phyloP scores from a whole-genome alignment of 35 echinoderm and acorn worm species.

The Stichopus chloronotus region DNA sequence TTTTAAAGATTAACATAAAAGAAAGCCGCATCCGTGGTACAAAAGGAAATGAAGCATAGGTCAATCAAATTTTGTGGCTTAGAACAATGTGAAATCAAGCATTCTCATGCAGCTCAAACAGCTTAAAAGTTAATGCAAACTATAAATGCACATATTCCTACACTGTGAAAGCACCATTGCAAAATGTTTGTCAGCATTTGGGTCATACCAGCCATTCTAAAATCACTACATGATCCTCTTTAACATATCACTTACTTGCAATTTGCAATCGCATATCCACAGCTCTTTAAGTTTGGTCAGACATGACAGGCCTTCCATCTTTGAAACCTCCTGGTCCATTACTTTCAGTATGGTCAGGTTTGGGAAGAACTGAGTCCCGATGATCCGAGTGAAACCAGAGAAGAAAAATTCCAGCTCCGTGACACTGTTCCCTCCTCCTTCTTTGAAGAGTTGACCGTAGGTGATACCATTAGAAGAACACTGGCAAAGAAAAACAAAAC shows the following conservation, averaged over 20 bases:
- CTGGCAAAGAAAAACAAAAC: slow-evolving; percentile 58
- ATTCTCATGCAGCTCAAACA: too few relatives aligned
- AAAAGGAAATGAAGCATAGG: too few relatives aligned
- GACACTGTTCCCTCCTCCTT: slow-evolving; percentile 63
- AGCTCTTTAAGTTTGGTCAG: slow-evolving; percentile 78
- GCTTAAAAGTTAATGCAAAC: too few relatives aligned
- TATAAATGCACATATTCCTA: too few relatives aligned
- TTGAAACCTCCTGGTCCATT: slow-evolving; percentile 84
- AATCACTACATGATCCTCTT: background rate
- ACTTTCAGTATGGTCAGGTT: slow-evolving; percentile 82
- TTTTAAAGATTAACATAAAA: too few relatives aligned
- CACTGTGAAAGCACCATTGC: too few relatives aligned
- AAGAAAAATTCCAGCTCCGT: slow-evolving; percentile 92
- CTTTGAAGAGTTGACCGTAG: slow-evolving; percentile 67
- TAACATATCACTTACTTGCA: slow-evolving; percentile 62
- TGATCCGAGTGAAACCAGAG: slow-evolving; percentile 76
- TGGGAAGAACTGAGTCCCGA: slow-evolving; percentile 80
- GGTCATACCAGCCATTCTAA: too few relatives aligned
- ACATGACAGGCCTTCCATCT: slow-evolving; percentile 69
- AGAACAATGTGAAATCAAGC: too few relatives aligned
- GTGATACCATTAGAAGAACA: slow-evolving; percentile 90
- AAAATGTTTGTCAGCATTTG: too few relatives aligned
- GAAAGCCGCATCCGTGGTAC: too few relatives aligned
- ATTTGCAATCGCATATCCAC: slow-evolving; percentile 94
- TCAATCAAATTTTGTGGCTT: too few relatives aligned